Conservation (phyloP, 2,797 vertebrate species). For the Meda fulgida region DNA sequence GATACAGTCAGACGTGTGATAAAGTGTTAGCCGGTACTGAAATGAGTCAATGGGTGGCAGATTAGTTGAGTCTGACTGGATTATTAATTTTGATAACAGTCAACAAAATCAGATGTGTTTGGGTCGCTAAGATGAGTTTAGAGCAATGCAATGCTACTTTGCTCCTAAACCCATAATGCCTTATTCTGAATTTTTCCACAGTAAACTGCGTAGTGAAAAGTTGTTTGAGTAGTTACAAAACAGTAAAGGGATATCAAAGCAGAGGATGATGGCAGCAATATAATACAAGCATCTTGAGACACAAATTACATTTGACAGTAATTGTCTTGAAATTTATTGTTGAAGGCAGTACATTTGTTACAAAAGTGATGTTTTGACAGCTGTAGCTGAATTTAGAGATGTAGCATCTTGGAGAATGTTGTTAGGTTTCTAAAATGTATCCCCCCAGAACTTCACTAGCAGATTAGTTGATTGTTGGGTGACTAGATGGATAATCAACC, state of each 20-base stretch:
- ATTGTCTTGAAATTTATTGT: not conserved
- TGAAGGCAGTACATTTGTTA: not conserved
- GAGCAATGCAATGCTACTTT: not conserved
- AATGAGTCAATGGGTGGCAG: not conserved
- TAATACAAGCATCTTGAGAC: not conserved
- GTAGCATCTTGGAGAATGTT: not conserved
- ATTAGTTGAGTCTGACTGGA: not conserved
- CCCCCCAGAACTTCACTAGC: not conserved
- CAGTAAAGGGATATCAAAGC: not conserved
- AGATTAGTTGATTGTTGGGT: not conserved
- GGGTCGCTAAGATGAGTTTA: not conserved
- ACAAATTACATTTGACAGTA: not conserved
- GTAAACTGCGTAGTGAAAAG: not conserved
- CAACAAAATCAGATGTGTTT: not conserved
- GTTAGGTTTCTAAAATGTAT: not conserved
- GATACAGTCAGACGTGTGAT: slow-evolving; percentile 1
- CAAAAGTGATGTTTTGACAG: not conserved
- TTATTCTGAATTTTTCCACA: not conserved
- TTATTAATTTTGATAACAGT: not conserved
- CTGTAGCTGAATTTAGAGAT: not conserved
- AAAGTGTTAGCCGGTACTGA: not conserved
- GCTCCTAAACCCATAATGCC: not conserved
- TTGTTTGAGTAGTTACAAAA: not conserved
- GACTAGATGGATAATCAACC: not conserved
- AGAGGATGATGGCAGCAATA: not conserved